phyloP scores from a whole-genome alignment of 2,888 invertebrate genomes.

The Apocheima hispidaria region DNA sequence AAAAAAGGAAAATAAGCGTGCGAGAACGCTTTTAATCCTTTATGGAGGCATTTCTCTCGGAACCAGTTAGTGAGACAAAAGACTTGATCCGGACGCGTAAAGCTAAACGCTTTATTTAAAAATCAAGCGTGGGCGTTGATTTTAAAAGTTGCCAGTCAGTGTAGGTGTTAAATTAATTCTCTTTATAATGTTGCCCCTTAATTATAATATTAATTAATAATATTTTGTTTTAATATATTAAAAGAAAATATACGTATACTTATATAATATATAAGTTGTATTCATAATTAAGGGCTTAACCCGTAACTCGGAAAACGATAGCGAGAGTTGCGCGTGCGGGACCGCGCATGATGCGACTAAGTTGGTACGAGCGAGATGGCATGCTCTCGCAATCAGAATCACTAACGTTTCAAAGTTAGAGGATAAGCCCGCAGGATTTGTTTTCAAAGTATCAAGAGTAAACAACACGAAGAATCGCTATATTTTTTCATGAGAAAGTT shows the following conservation, averaged over 20 bases:
- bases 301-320: no score
- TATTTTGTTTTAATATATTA: no score
- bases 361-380: no score
- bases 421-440: slow-evolving; percentile 6
- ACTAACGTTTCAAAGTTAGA: no score
- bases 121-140: not conserved
- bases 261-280: no score
- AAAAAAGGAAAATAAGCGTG: slow-evolving; percentile 58
- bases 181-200: not conserved
- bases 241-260: no score
- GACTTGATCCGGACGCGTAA: slow-evolving; percentile 19
- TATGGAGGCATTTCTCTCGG: slow-evolving; percentile 53
- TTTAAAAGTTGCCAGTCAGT: not conserved
- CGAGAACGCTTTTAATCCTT: slow-evolving; percentile 57
- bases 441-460: slow-evolving; percentile 13
- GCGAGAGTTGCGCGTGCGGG: no score
- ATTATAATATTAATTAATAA: no score
- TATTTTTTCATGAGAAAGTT: slow-evolving; percentile 13
- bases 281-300: no score
- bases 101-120: slow-evolving; percentile 16
- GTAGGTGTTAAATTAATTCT: no score
- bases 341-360: no score
- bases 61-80: slow-evolving; percentile 67
- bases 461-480: slow-evolving; percentile 11
- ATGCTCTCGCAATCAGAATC: no score